Evolutionary conservation across 1,140 invertebrate species (phyloP), one percentile per base, ranked within the genome.

Genomic region (Monochamus saltuarius): DNA sequence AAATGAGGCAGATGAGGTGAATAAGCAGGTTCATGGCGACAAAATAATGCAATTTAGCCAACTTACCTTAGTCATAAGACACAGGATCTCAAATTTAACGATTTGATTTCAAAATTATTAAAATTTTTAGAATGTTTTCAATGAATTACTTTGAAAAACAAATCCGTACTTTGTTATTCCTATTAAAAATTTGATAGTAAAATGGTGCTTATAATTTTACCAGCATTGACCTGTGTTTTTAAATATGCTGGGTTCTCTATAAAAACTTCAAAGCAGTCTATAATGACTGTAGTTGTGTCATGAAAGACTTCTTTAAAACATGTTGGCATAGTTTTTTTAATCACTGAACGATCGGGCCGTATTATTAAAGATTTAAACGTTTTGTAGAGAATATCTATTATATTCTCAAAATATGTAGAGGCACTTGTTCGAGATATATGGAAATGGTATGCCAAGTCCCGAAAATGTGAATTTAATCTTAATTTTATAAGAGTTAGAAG

Each of bases 131-230:
- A n/a, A n/a, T n/a, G n/a, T n/a, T n/a, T n/a, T n/a, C n/a, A n/a
- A n/a, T n/a, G n/a, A n/a, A n/a, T n/a, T n/a, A n/a, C n/a, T n/a
- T n/a, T n/a, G n/a, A n/a, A n/a, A n/a, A n/a, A n/a, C n/a, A n/a
- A n/a, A n/a, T n/a, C n/a, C n/a, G n/a, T n/a, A n/a, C n/a, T n/a
- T n/a, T n/a, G 57, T 56, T 13, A 63, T 56, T n/a, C 62, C 57
- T 35, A 67, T 67, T 58, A 67, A 64, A 61, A 67, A 56, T 61
- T 67, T 67, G 3, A 67, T 37, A 7, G 57, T 63, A 29, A 51
- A 9, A 19, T 66, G 45, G 49, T 63, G 56, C 52, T 66, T 63
- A 60, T 67, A 64, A 54, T 61, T 58, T 38, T 62, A 67, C 62
- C 65, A 67, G 42, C 54, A 63, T 55, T 49, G 46, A 9, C 11